phyloP scores from a whole-genome alignment of 2,797 vertebrate genomes.

The Coreius guichenoti region DNA sequence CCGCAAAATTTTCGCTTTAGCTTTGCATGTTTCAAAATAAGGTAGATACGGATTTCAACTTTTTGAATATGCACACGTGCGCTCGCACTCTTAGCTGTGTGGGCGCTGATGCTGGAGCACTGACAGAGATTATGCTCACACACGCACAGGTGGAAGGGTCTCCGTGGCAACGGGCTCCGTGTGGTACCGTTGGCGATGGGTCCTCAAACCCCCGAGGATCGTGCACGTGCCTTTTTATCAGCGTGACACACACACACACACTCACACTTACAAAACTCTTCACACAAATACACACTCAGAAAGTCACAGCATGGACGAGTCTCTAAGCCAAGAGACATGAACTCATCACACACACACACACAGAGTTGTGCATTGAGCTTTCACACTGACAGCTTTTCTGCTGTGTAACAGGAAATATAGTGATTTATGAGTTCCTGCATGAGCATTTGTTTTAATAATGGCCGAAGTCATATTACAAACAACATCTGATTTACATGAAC shows the following conservation, averaged over 20 bases:
- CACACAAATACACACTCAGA: constrained; percentile 5
- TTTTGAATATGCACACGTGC: neutral
- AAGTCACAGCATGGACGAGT: neutral
- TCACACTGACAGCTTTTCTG: neutral
- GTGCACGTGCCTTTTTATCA: constrained; percentile 38
- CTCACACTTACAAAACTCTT: constrained; percentile 35
- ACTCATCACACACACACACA: neutral
- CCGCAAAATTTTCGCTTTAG: no score
- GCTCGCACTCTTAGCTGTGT: neutral
- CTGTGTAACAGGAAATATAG: neutral
- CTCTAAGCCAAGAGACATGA: constrained; percentile 6
- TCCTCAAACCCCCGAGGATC: constrained; percentile 29
- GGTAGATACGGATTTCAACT: neutral
- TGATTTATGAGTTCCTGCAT: neutral
- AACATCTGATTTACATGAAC: neutral
- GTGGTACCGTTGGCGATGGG: constrained; percentile 12
- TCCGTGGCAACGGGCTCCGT: constrained; percentile 37
- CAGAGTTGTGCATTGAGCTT: neutral
- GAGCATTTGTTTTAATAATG: neutral
- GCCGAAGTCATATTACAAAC: neutral
- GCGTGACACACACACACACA: constrained; percentile 16
- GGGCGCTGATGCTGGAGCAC: neutral
- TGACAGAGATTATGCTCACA: constrained; percentile 32
- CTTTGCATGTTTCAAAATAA: neutral
- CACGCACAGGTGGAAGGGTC: constrained; percentile 24